Base-by-base conservation (phyloP, 2,888 invertebrate genomes). In the Aphidoletes aphidimyza region DNA sequence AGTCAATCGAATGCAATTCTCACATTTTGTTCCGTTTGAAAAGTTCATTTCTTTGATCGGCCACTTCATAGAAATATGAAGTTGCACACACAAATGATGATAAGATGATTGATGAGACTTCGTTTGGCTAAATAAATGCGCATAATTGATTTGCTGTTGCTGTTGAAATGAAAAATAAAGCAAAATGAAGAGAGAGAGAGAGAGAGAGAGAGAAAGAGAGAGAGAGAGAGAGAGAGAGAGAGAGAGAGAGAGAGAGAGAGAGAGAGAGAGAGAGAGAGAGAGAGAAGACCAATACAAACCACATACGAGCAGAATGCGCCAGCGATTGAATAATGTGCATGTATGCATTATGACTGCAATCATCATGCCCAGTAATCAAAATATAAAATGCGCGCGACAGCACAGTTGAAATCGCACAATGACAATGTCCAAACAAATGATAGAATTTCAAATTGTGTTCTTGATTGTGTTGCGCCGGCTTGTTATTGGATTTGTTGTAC, bases 101-200 rank as follows among this genome's bases (percentile, higher is more conserved):
- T 54, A 22, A 22, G 54, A 54, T 54, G 54, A 54, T 54, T 54
- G n/a, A 54, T 54, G 22, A 22, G 22, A 54, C 22, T 54, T 54
- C 54, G 14, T 54, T 54, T 14, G 54, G 54, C 2, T 54, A 54
- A 54, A 54, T 54, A 54, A 54, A 54, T 54, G 54, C 54, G 22
- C 54, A 54, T 54, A 54, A 54, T 54, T 54, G 54, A 54, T 54
- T 54, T 39, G n/a, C 9, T 54, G 22, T 22, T 54, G 54, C n/a
- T n/a, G n/a, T n/a, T n/a, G n/a, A n/a, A n/a, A n/a, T n/a, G n/a
- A n/a, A n/a, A n/a, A n/a, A n/a, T n/a, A n/a, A n/a, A n/a, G n/a
- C n/a, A n/a, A n/a, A n/a, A n/a, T n/a, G n/a, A n/a, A n/a, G n/a
- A n/a, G n/a, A n/a, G n/a, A n/a, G n/a, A n/a, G n/a, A n/a, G n/a